These are phyloP conservation scores for Diprion similis DNA, from an alignment of 1,140 invertebrate species.

Conservation along the genomic window DNA sequence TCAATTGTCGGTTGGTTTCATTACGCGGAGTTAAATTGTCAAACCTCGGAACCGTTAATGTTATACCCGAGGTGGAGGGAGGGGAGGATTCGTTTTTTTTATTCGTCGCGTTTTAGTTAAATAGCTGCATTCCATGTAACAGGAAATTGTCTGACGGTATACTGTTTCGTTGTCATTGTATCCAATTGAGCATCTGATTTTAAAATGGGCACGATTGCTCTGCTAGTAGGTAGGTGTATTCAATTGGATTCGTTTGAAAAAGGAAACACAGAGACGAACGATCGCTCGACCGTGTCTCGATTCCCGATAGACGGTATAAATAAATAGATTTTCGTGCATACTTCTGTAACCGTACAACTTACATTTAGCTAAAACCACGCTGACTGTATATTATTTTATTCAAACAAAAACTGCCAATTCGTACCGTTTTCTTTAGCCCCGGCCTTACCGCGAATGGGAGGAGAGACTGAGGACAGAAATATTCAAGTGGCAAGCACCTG, in stretches of 20 bases:
- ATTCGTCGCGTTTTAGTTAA: not conserved
- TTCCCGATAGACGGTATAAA: too few species aligned
- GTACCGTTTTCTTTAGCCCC: slow-evolving; percentile 27
- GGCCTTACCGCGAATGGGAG: slow-evolving; percentile 31
- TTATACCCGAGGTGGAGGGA: not conserved
- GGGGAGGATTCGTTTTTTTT: not conserved
- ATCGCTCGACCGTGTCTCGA: not conserved
- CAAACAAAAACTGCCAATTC: too few species aligned
- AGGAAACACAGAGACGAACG: not conserved
- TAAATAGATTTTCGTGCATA: too few species aligned
- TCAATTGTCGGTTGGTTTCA: not conserved
- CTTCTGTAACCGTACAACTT: too few species aligned
- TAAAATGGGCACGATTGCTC: not conserved
- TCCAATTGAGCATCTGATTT: not conserved
- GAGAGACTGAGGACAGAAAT: slow-evolving; percentile 41
- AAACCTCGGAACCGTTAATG: slow-evolving; percentile 2
- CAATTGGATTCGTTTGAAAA: not conserved
- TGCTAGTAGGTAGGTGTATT: not conserved
- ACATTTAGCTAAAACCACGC: too few species aligned
- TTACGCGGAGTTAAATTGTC: not conserved
- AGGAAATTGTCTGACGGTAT: slow-evolving; percentile 2
- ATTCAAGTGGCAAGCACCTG: slow-evolving; percentile 47
- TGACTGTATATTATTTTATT: too few species aligned
- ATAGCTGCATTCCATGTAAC: not conserved
- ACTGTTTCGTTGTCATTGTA: not conserved